A percentile compares a stretch with the other conserved stretches of the same genome.
Evolutionary conservation across 2,888 invertebrate species (phyloP).

Genomic region (Conus canariensis): DNA sequence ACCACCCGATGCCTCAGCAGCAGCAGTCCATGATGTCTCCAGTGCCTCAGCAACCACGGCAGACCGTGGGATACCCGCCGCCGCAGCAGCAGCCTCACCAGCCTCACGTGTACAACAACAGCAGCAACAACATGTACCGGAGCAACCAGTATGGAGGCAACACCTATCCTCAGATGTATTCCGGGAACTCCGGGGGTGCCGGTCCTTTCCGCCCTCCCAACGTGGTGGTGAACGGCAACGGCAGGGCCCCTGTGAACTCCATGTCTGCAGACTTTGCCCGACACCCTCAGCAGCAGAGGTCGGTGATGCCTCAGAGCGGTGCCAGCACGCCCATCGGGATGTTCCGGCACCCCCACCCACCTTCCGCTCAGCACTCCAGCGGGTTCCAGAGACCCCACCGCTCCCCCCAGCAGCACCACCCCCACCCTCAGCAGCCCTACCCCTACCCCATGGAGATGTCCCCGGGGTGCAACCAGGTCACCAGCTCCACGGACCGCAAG

Average conservation of each 20-base stretch:
- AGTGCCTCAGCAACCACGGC: constrained; percentile 41
- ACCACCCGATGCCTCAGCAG: constrained; percentile 54
- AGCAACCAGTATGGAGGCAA: constrained; percentile 36
- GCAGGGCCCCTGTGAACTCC: not conserved
- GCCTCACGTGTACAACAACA: not conserved
- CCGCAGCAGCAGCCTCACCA: constrained; percentile 52
- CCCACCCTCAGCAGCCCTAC: constrained; percentile 42
- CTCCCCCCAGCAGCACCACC: constrained; percentile 7
- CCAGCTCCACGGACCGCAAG: constrained; percentile 77
- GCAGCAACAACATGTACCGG: not conserved
- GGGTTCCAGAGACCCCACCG: constrained; percentile 46
- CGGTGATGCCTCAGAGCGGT: constrained; percentile 20
- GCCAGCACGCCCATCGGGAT: constrained; percentile 53
- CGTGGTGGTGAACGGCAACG: not conserved
- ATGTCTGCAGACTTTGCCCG: not conserved
- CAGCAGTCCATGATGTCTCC: constrained; percentile 41
- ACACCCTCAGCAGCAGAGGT: not conserved
- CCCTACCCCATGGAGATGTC: constrained; percentile 73
- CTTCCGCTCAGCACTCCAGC: constrained; percentile 44
- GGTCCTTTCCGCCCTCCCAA: constrained; percentile 17
- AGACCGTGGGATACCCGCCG: constrained; percentile 39
- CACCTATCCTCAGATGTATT: constrained; percentile 47
- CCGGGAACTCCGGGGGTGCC: not conserved
- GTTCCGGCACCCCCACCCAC: constrained; percentile 39
- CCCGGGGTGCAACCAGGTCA: constrained; percentile 77